A percentile compares a stretch with the other conserved stretches of the same genome.
These are phyloP conservation scores for Phyllopteryx taeniolatus DNA, from an alignment of 2,113 vertebrate species.

Conservation along the genomic window DNA sequence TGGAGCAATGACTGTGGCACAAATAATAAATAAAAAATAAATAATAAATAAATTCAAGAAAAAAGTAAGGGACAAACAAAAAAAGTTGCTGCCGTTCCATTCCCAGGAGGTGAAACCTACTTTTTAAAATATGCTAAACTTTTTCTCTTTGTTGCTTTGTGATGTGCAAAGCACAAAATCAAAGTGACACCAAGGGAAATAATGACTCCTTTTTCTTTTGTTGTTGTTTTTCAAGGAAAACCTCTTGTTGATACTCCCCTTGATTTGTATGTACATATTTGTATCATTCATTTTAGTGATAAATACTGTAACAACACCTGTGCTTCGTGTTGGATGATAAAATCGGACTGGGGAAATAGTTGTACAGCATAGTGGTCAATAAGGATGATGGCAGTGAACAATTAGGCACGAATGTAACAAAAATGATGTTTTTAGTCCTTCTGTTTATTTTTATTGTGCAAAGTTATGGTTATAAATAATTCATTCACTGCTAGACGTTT, in stretches of 20 bases:
- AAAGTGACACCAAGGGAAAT: slow-evolving; percentile 44
- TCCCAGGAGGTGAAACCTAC: slow-evolving; percentile 63
- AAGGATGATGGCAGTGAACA: no score
- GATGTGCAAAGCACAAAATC: slow-evolving; percentile 46
- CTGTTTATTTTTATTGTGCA: neutral
- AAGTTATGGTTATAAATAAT: neutral
- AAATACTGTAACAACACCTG: neutral
- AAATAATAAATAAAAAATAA: neutral
- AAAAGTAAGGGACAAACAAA: neutral
- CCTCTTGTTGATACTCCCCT: slow-evolving; percentile 38
- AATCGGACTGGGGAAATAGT: neutral
- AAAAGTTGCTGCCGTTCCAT: slow-evolving; percentile 21
- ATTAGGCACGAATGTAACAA: no score
- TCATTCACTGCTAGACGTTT: no score
- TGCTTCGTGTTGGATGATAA: neutral
- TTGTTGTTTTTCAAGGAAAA: slow-evolving; percentile 49
- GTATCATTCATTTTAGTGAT: slow-evolving; percentile 1
- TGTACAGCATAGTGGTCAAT: no score
- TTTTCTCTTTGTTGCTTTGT: slow-evolving; percentile 55
- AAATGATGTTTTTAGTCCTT: no score
- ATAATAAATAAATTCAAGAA: neutral
- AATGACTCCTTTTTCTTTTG: slow-evolving; percentile 42
- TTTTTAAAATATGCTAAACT: slow-evolving; percentile 37
- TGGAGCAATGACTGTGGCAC: neutral
- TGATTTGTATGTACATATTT: slow-evolving; percentile 21